Percentiles rank a stretch among this genome's conserved stretches.
Conservation (phyloP, 2,797 vertebrate species). For the Eleutherodactylus coqui region DNA sequence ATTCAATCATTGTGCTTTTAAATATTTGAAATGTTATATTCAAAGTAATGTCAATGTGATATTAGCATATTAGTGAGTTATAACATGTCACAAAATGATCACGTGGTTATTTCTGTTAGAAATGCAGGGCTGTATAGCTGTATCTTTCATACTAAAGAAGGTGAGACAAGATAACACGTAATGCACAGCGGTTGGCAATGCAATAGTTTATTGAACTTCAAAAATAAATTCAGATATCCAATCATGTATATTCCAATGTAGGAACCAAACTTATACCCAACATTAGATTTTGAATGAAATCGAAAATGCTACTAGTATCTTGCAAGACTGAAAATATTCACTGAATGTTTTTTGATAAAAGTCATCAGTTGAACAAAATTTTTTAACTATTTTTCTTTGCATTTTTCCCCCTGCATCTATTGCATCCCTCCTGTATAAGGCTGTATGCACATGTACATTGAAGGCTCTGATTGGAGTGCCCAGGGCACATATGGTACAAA, state of each 20-base stretch:
- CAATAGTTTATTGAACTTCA: slow-evolving; percentile 15
- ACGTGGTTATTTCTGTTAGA: too few relatives aligned
- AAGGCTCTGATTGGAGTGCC: too few relatives aligned
- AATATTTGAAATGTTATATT: too few relatives aligned
- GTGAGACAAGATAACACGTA: neutral
- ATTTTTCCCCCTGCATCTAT: neutral
- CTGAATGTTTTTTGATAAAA: neutral
- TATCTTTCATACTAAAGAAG: neutral
- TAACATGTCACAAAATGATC: too few relatives aligned
- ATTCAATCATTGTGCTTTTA: neutral
- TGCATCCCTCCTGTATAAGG: neutral
- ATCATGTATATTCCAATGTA: slow-evolving; percentile 11
- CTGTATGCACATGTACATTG: too few relatives aligned
- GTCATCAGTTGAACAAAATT: neutral
- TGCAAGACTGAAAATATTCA: neutral
- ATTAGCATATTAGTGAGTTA: too few relatives aligned
- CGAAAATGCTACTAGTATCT: neutral
- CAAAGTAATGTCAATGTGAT: too few relatives aligned
- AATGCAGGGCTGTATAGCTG: too few relatives aligned
- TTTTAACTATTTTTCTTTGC: neutral
- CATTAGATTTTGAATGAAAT: neutral
- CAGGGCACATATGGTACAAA: too few relatives aligned
- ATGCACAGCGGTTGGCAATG: neutral
- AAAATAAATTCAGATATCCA: slow-evolving; percentile 16
- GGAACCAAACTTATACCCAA: neutral